Percentiles rank a stretch among this genome's conserved stretches.
Conservation (phyloP, 2,797 vertebrate species). For the Acanthopagrus latus region DNA sequence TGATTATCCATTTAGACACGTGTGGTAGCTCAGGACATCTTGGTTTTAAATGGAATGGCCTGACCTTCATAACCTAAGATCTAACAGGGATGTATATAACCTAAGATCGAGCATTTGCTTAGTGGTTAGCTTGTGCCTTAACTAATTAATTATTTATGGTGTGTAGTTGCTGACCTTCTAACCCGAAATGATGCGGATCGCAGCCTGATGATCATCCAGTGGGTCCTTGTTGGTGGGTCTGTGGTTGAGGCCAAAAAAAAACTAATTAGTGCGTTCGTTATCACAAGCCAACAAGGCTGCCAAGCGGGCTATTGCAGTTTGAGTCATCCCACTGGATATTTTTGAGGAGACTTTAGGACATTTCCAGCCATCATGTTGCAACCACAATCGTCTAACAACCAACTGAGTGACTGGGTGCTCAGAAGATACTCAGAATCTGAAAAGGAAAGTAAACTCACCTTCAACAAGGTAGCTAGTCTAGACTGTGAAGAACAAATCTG, state of each 20-base stretch:
- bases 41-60: not conserved
- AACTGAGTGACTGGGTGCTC: too few species aligned
- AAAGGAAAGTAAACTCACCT: too few species aligned
- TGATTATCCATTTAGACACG: constrained; percentile 41
- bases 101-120: not conserved
- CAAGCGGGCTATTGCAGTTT: too few species aligned
- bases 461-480: too few species aligned
- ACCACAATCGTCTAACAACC: too few species aligned
- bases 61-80: not conserved
- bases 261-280: too few species aligned
- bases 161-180: not conserved
- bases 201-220: not conserved
- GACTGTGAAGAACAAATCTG: too few species aligned
- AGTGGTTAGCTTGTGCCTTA: constrained; percentile 1
- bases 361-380: too few species aligned
- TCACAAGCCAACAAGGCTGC: too few species aligned
- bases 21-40: not conserved
- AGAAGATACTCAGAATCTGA: too few species aligned
- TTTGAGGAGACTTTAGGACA: too few species aligned
- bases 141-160: constrained; percentile 2
- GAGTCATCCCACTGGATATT: too few species aligned
- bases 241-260: not conserved
- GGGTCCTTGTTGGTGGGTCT: not conserved
- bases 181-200: not conserved
- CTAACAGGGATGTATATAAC: not conserved